Evolutionary conservation across 35 echinoderm and acorn worm species (phyloP).

Genomic region (Heliocidaris erythrogramma): DNA sequence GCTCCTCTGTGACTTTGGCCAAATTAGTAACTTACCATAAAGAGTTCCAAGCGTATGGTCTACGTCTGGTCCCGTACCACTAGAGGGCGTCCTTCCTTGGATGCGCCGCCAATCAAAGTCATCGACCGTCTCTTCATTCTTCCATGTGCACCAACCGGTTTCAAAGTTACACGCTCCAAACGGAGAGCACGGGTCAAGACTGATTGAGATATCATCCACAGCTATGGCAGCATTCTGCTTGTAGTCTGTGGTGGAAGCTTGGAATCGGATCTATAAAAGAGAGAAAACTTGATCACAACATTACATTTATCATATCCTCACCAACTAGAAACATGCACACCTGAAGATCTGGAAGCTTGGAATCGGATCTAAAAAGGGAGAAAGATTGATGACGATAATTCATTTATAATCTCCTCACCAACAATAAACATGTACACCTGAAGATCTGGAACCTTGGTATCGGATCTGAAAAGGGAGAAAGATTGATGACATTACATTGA

Average conservation of each 20-base stretch:
- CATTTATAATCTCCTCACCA: too few relatives aligned
- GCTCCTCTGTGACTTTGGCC: too few relatives aligned
- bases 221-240: constrained; percentile 10
- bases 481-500: too few relatives aligned
- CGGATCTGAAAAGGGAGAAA: too few relatives aligned
- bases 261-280: constrained; percentile 7
- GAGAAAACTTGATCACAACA: too few relatives aligned
- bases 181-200: constrained; percentile 45
- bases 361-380: too few relatives aligned
- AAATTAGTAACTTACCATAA: constrained; percentile 46
- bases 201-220: constrained; percentile 81
- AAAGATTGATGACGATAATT: too few relatives aligned
- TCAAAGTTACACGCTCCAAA: constrained; percentile 76
- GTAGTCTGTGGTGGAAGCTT: background rate
- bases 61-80: constrained; percentile 70
- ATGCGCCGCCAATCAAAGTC: constrained; percentile 83
- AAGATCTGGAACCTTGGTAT: too few relatives aligned
- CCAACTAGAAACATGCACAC: too few relatives aligned
- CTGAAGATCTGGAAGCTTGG: too few relatives aligned
- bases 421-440: too few relatives aligned
- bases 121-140: constrained; percentile 47
- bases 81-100: constrained; percentile 55
- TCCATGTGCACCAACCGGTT: constrained; percentile 72
- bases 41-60: constrained; percentile 83
- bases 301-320: too few relatives aligned